Percentiles rank a stretch among this genome's conserved stretches.
Conservation (phyloP, 1,140 invertebrate genomes). For the Drosophila subobscura region DNA sequence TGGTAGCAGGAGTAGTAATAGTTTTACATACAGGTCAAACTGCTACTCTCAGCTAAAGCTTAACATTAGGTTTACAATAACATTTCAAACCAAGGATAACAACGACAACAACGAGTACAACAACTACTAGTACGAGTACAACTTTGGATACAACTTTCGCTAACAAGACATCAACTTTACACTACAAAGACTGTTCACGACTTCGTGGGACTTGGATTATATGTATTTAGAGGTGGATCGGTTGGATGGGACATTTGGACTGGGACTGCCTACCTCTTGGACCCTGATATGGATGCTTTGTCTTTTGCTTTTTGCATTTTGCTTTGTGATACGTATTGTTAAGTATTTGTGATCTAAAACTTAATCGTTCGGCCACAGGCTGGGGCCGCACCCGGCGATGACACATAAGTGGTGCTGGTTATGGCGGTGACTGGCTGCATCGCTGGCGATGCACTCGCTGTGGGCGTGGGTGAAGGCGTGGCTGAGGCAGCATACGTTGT, state of each 20-base stretch:
- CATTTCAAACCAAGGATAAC: slow-evolving; percentile 33
- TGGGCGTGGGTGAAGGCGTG: slow-evolving; percentile 37
- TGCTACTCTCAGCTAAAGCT: slow-evolving; percentile 58
- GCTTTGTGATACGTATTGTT: slow-evolving; percentile 40
- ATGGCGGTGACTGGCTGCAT: slow-evolving; percentile 27
- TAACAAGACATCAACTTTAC: slow-evolving; percentile 44
- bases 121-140: slow-evolving; percentile 45
- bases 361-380: slow-evolving; percentile 74
- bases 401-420: slow-evolving; percentile 64
- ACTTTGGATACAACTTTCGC: slow-evolving; percentile 38
- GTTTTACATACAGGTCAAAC: slow-evolving; percentile 42
- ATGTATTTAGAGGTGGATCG: slow-evolving; percentile 5
- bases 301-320: slow-evolving; percentile 16
- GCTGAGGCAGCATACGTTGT: slow-evolving; percentile 64
- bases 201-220: neutral
- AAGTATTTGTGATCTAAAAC: slow-evolving; percentile 57
- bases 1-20: slow-evolving; percentile 40
- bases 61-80: slow-evolving; percentile 43
- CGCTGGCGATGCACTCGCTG: slow-evolving; percentile 23
- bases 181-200: slow-evolving; percentile 33
- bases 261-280: slow-evolving; percentile 50
- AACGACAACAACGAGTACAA: slow-evolving; percentile 56
- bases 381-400: slow-evolving; percentile 56
- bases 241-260: slow-evolving; percentile 9
- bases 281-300: slow-evolving; percentile 52